Base-by-base conservation (phyloP, 1,140 invertebrate species). In the Saccostrea glomerata region DNA sequence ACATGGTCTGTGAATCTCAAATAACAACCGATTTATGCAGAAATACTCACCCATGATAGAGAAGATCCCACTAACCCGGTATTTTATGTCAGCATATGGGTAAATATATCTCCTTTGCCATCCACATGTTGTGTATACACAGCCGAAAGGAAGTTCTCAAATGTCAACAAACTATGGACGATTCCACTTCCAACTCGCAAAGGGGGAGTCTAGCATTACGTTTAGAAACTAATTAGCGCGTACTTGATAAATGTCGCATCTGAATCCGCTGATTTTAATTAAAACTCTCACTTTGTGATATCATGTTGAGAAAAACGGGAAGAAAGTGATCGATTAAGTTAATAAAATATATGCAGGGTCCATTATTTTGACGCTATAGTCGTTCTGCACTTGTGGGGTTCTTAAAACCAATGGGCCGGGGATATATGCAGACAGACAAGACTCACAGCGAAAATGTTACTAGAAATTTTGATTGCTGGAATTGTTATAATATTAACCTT, bases 91-190 rank as follows among this genome's bases (percentile, higher is more conserved):
- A 77, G 70, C 70, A 77, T 36, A 77, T 25, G 70, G 23, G 70
- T 77, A 77, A 30, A 77, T 30, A 77, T 30, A 77, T 77, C 23
- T 77, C 12, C 25, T 77, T 30, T 77, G 11, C 13, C 15, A 25
- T 77, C 70, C 70, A 77, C 70, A 77, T 77, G 70, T 77, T 77
- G 70, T 77, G 70, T 77, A 77, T 30, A 77, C 70, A 77, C 70
- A 25, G 15, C 25, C 70, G 70, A 77, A 77, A 77, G 70, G 70
- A 77, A 77, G 70, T 77, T 77, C 70, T 77, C 70, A 77, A 77
- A 77, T 77, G 70, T 77, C 70, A 77, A 77, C 70, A 77, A 36
- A 77, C 17, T 63, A 4, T 36, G 70, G 70, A 36, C 70, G 70
- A 77, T 77, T 77, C 70, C 70, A 77, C 70, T 77, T 77, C 70